phyloP scores from a whole-genome alignment of 1,140 invertebrate species.

The Caenorhabditis brenneri region DNA sequence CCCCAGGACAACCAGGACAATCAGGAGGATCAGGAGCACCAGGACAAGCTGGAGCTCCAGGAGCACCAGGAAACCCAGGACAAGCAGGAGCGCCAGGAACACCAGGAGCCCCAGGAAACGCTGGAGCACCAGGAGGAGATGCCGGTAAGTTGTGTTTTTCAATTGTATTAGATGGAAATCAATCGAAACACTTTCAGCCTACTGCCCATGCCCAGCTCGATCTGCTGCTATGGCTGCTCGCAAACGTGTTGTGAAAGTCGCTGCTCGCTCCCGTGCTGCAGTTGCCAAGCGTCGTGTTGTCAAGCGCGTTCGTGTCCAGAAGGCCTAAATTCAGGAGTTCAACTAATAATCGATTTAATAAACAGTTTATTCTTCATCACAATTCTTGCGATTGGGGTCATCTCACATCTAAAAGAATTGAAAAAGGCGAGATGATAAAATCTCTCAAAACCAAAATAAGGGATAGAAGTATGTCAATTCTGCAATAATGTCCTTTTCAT shows the following conservation, averaged over 20 bases:
- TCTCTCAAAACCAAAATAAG: background rate
- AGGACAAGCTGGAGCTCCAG: conserved; percentile 8
- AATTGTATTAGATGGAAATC: background rate
- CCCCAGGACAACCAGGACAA: conserved; percentile 39
- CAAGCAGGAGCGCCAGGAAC: conserved; percentile 6
- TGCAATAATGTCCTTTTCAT: background rate
- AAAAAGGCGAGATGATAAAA: too few species aligned
- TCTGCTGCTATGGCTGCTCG: conserved; percentile 15
- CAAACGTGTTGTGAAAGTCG: conserved; percentile 1
- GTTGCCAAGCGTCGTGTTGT: conserved; percentile 8
- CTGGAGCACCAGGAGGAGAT: conserved; percentile 40
- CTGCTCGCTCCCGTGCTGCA: conserved; percentile 20
- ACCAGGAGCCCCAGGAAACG: conserved; percentile 18
- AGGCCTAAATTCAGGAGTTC: background rate
- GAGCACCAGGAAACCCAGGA: conserved; percentile 36
- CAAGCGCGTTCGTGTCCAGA: conserved; percentile 18
- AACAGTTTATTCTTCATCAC: background rate
- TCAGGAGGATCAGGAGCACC: background rate
- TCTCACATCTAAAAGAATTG: background rate
- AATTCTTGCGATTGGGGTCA: background rate
- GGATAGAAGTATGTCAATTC: background rate
- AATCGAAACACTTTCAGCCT: background rate
- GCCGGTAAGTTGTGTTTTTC: background rate
- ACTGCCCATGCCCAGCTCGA: conserved; percentile 24
- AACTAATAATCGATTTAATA: background rate